Percentiles rank a stretch among this genome's conserved stretches.
phyloP scores from a whole-genome alignment of 2,113 vertebrate genomes.

The Chrysochloris asiatica region DNA sequence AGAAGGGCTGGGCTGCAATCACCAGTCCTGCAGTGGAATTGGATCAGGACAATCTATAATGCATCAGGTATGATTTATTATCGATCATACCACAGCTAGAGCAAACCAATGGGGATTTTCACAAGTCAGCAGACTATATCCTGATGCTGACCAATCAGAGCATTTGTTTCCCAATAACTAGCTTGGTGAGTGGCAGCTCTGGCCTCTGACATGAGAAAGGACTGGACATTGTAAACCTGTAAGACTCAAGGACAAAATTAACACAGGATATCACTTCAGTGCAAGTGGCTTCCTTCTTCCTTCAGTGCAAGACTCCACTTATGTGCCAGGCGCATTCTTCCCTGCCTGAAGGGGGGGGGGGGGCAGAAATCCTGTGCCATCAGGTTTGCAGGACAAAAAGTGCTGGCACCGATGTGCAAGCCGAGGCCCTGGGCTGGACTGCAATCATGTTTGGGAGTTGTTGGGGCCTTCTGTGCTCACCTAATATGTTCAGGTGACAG shows the following conservation, averaged over 20 bases:
- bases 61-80: slow-evolving; percentile 30
- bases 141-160: neutral
- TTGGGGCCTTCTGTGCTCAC: neutral
- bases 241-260: neutral
- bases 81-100: neutral
- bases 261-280: neutral
- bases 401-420: neutral
- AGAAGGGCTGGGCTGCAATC: neutral
- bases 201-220: neutral
- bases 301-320: neutral
- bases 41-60: neutral
- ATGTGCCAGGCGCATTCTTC: neutral
- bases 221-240: neutral
- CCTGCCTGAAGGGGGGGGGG: neutral
- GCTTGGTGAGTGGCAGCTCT: neutral
- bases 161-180: neutral
- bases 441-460: neutral
- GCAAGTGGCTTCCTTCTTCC: neutral
- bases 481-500: neutral
- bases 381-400: neutral
- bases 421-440: neutral
- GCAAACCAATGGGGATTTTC: neutral
- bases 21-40: neutral
- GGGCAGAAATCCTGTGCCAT: rapidly evolving
- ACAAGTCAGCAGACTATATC: slow-evolving; percentile 18